Evolutionary conservation across 1,140 invertebrate species (phyloP).

Genomic region (Heterodera carotae): DNA sequence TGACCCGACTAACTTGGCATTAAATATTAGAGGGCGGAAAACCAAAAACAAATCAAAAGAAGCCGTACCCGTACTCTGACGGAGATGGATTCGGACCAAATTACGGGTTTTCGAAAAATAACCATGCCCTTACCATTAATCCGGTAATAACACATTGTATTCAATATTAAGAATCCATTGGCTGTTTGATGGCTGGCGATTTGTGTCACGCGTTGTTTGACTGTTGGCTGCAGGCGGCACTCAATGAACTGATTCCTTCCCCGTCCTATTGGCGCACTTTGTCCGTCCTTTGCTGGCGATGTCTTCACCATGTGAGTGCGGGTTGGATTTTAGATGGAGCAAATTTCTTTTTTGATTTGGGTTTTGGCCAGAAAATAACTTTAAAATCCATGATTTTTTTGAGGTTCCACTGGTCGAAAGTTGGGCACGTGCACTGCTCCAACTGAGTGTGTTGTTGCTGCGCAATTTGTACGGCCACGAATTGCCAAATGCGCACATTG

Average conservation of each 20-base stretch:
- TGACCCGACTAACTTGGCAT: no score
- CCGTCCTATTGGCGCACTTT: conserved; percentile 61
- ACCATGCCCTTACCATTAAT: no score
- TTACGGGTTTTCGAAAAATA: no score
- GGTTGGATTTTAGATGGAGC: not conserved
- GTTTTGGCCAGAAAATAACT: not conserved
- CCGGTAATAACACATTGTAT: no score
- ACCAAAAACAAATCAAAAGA: no score
- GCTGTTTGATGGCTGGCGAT: conserved; percentile 42
- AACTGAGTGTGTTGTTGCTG: conserved; percentile 53
- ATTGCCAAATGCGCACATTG: conserved; percentile 45
- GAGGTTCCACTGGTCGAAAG: conserved; percentile 61
- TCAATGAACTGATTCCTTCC: conserved; percentile 55
- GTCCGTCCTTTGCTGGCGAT: conserved; percentile 43
- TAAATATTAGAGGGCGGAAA: no score
- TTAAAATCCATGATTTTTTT: conserved; percentile 24
- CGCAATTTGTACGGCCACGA: conserved; percentile 53
- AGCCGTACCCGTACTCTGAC: no score
- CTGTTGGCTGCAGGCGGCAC: conserved; percentile 54
- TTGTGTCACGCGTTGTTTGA: conserved; percentile 51
- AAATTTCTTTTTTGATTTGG: no score
- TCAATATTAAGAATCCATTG: conserved; percentile 38
- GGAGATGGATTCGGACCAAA: no score
- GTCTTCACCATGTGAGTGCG: conserved; percentile 55
- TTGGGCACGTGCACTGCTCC: conserved; percentile 58